phyloP scores from a whole-genome alignment of 2,888 invertebrate genomes.

The Melangyna quadrimaculata region DNA sequence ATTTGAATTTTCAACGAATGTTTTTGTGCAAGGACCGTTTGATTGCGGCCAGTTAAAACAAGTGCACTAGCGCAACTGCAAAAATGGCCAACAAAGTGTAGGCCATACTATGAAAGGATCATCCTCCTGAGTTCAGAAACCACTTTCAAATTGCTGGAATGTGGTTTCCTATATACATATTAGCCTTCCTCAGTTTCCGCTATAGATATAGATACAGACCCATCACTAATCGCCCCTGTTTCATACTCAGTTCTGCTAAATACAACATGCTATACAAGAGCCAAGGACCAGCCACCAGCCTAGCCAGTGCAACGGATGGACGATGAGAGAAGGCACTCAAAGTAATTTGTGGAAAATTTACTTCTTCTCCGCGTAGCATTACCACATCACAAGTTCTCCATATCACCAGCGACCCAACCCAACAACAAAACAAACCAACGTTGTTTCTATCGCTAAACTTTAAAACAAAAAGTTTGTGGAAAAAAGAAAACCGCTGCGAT shows the following conservation, averaged over 20 bases:
- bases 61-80: constrained; percentile 56
- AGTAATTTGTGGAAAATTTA: constrained; percentile 77
- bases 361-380: constrained; percentile 23
- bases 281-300: neutral
- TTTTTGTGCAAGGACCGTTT: constrained; percentile 55
- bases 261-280: neutral
- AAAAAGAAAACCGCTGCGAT: constrained; percentile 3
- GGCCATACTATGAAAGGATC: constrained; percentile 7
- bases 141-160: constrained; percentile 67
- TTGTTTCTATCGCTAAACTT: constrained; percentile 4
- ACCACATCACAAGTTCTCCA: constrained; percentile 18
- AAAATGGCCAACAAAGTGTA: constrained; percentile 11
- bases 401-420: neutral
- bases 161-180: constrained; percentile 46
- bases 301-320: constrained; percentile 39
- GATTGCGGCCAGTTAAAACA: constrained; percentile 61
- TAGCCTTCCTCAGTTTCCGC: neutral
- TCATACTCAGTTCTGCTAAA: neutral
- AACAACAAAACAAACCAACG: constrained; percentile 8
- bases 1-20: constrained; percentile 52
- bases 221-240: neutral
- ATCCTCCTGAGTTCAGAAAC: constrained; percentile 47
- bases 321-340: constrained; percentile 67
- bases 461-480: constrained; percentile 29
- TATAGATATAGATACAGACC: no score